These are phyloP conservation scores for Diachasma alloeum DNA, from an alignment of 1,140 invertebrate genomes.

Conservation along the genomic window DNA sequence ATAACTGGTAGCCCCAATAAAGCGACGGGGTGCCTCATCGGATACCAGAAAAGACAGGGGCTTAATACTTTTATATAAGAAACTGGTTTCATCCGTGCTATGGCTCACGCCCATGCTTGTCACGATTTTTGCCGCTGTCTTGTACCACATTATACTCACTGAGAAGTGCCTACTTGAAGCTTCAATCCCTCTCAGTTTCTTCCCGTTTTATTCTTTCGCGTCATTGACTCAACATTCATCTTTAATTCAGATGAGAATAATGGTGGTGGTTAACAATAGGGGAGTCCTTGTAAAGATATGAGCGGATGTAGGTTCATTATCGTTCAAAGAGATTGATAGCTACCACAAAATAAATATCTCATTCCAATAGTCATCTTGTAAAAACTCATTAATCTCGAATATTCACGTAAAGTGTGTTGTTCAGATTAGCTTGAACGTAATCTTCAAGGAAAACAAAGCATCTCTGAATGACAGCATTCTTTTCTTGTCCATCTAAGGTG, in stretches of 20 bases:
- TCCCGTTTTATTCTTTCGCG: background rate
- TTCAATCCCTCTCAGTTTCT: conserved; percentile 5
- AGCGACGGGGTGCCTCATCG: conserved; percentile 40
- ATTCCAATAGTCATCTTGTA: background rate
- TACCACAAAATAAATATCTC: too few relatives aligned
- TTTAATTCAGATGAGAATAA: background rate
- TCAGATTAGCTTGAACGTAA: too few relatives aligned
- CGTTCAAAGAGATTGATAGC: background rate
- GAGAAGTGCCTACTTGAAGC: background rate
- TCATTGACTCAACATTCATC: conserved; percentile 1
- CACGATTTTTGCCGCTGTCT: conserved; percentile 36
- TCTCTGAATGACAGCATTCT: too few relatives aligned
- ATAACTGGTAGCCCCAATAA: conserved; percentile 47
- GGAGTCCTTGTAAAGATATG: background rate
- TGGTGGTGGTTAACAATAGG: background rate
- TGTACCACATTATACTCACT: conserved; percentile 4
- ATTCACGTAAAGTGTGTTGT: too few relatives aligned
- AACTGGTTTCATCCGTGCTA: conserved; percentile 46
- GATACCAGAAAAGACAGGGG: background rate
- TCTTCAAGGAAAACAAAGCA: too few relatives aligned
- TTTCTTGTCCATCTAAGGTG: too few relatives aligned
- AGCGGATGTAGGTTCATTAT: too few relatives aligned
- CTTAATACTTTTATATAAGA: background rate
- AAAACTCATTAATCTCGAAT: background rate
- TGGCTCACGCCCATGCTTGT: conserved; percentile 46